A percentile compares a stretch with the other conserved stretches of the same genome.
Conservation (phyloP, 2,113 vertebrate genomes). For the Larimichthys polyactis region DNA sequence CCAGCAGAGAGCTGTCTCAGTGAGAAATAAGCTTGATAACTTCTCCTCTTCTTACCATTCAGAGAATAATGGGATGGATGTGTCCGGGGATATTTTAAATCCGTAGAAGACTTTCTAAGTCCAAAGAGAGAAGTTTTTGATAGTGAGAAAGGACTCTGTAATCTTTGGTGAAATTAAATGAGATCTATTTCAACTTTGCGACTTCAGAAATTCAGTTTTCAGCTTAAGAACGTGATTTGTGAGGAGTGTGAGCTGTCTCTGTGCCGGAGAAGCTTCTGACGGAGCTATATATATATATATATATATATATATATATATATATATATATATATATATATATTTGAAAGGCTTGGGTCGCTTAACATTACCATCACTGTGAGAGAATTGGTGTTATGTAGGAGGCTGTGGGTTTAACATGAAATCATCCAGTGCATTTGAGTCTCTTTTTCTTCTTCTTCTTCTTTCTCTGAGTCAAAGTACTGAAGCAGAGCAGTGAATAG, state of each 20-base stretch:
- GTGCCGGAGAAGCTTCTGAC: conserved; percentile 22
- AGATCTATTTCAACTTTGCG: conserved; percentile 31
- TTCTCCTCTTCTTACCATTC: conserved; percentile 31
- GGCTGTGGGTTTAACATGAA: conserved; percentile 36
- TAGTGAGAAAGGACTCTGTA: neutral
- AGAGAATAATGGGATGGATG: neutral
- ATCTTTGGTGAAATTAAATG: conserved; percentile 17
- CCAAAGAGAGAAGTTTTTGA: conserved; percentile 11
- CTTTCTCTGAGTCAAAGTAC: conserved; percentile 16
- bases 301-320: conserved; percentile 33
- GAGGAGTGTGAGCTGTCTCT: conserved; percentile 19
- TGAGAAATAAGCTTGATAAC: conserved; percentile 38
- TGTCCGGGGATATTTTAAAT: conserved; percentile 13
- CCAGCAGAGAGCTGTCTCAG: conserved; percentile 35
- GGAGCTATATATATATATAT: conserved; percentile 21
- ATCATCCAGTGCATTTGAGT: conserved; percentile 28
- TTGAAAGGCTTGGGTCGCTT: conserved; percentile 52
- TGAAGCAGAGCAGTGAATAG: conserved; percentile 37
- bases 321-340: conserved; percentile 27
- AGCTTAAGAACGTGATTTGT: conserved; percentile 19
- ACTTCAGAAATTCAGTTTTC: neutral
- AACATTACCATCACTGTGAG: conserved; percentile 47
- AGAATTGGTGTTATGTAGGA: conserved; percentile 42
- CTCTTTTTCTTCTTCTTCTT: neutral
- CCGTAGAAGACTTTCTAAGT: neutral